phyloP scores from a whole-genome alignment of 2,113 vertebrate genomes.

The Eudyptes chrysolophus region DNA sequence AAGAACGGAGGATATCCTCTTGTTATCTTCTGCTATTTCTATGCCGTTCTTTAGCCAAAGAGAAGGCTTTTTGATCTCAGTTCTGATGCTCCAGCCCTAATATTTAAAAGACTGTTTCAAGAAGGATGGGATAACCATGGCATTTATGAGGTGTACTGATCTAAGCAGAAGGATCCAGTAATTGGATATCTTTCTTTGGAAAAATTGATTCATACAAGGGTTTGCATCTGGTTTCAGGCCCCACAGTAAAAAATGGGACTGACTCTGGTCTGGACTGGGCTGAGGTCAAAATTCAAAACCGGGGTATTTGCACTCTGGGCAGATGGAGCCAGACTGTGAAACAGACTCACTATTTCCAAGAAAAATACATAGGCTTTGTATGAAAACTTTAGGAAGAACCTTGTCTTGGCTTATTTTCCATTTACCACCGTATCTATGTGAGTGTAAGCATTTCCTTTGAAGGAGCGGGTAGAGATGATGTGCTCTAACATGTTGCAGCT shows the following conservation, averaged over 20 bases:
- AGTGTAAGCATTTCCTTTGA: background rate
- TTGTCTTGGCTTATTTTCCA: background rate
- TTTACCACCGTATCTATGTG: background rate
- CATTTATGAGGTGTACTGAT: background rate
- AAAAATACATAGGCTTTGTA: background rate
- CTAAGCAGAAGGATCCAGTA: background rate
- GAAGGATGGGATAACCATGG: background rate
- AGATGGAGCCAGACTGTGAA: background rate
- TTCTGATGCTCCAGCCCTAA: background rate
- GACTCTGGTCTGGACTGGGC: background rate
- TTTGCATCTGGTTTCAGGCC: background rate
- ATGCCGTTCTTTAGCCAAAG: background rate
- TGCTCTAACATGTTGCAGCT: fast-evolving
- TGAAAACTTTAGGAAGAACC: background rate
- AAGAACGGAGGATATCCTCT: background rate
- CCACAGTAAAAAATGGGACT: background rate
- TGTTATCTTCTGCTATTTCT: background rate
- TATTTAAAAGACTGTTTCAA: background rate
- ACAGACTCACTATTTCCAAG: background rate
- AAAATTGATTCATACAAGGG: background rate
- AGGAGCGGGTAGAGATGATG: background rate
- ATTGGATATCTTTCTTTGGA: background rate
- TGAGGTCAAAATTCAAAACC: background rate
- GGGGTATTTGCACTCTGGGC: background rate
- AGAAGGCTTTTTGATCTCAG: background rate